Evolutionary conservation across 2,797 vertebrate genomes (phyloP).

Genomic region (Distichodus sexfasciatus): DNA sequence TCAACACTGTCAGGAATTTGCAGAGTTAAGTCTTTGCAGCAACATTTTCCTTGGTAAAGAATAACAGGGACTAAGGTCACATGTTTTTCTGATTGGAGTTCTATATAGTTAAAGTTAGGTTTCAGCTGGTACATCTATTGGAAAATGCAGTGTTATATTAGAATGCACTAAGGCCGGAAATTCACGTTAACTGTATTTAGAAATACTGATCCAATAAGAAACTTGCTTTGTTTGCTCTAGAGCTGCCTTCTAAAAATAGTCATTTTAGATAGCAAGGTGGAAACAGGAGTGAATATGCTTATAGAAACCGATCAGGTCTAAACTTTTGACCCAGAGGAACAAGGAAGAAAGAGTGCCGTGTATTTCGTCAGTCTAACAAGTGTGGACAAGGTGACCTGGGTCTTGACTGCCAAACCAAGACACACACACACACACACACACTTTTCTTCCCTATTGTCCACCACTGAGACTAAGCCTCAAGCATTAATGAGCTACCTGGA

Average conservation of each 20-base stretch:
- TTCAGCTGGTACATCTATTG: no score
- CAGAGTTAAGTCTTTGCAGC: no score
- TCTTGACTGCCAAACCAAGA: slow-evolving; percentile 37
- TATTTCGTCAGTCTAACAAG: slow-evolving; percentile 52
- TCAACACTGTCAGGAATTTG: no score
- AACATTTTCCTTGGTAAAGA: no score
- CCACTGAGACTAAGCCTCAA: slow-evolving; percentile 34
- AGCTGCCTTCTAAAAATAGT: slow-evolving; percentile 1
- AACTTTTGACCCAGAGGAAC: slow-evolving; percentile 42
- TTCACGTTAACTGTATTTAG: no score
- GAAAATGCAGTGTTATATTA: no score
- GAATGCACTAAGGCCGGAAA: no score
- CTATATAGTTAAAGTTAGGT: no score
- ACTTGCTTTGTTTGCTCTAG: no score
- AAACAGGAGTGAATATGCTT: slow-evolving; percentile 28
- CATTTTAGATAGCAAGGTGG: not conserved
- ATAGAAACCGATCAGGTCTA: slow-evolving; percentile 42
- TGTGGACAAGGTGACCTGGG: slow-evolving; percentile 51
- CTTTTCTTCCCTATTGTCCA: slow-evolving; percentile 12
- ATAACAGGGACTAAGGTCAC: no score
- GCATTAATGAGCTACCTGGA: slow-evolving; percentile 43
- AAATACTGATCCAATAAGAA: no score
- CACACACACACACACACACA: slow-evolving; percentile 1
- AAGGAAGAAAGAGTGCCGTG: slow-evolving; percentile 14
- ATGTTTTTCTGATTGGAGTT: no score